A percentile compares a stretch with the other conserved stretches of the same genome.
Conservation (phyloP, 2,888 invertebrate species). For the Pyrrhosoma nymphula region DNA sequence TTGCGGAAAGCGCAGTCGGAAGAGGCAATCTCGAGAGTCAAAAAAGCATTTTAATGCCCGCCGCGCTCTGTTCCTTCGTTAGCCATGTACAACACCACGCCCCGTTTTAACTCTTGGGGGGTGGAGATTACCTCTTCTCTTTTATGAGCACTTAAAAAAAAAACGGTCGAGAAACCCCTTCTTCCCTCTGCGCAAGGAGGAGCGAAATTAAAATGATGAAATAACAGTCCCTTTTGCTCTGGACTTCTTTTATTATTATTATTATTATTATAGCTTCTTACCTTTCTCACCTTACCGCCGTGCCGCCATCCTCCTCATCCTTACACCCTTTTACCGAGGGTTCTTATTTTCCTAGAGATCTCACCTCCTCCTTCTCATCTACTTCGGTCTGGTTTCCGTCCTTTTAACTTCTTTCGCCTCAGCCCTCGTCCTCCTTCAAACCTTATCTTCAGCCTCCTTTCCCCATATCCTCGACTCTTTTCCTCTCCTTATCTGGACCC, state of each 20-base stretch:
- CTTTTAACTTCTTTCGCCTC: neutral
- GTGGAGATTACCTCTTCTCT: neutral
- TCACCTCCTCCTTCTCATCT: too few relatives aligned
- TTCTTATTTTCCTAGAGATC: too few relatives aligned
- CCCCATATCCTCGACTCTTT: neutral
- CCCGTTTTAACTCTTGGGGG: neutral
- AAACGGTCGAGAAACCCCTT: neutral
- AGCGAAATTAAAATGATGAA: slow-evolving; percentile 21
- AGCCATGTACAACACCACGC: neutral
- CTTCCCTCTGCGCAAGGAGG: neutral
- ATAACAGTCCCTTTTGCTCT: neutral
- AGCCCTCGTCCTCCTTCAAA: neutral
- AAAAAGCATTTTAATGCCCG: neutral
- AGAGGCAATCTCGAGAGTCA: neutral
- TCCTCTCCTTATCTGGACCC: slow-evolving; percentile 9
- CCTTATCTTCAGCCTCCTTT: neutral
- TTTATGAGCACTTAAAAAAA: neutral
- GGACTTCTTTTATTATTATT: neutral
- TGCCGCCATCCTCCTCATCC: neutral
- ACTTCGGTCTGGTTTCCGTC: too few relatives aligned
- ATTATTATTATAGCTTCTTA: neutral
- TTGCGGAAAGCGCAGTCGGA: neutral
- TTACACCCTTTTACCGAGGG: too few relatives aligned
- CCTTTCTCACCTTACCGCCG: neutral
- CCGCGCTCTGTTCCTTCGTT: neutral